These are phyloP conservation scores for Pteropus rufus DNA, from an alignment of 2,797 vertebrate genomes.

Conservation along the genomic window DNA sequence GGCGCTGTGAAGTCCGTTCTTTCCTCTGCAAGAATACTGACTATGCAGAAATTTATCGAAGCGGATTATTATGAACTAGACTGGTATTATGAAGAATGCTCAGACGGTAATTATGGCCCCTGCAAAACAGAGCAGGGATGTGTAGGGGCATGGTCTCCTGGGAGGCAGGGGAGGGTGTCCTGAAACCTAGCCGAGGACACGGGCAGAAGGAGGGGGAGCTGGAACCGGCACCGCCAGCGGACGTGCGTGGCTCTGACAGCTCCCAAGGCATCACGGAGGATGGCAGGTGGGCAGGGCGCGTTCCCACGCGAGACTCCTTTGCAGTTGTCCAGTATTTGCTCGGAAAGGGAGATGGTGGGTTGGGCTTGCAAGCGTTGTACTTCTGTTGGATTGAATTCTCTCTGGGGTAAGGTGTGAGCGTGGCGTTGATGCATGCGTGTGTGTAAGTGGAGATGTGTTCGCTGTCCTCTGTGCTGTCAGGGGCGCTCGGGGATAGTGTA, in stretches of 20 bases:
- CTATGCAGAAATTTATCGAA: conserved; percentile 98
- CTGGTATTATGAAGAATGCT: conserved; percentile 99
- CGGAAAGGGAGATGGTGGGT: not conserved
- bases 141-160: conserved; percentile 18
- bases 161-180: not conserved
- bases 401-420: not conserved
- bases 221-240: not conserved
- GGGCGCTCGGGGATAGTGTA: not conserved
- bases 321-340: not conserved
- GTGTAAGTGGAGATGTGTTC: not conserved
- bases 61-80: conserved; percentile 98
- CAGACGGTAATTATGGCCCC: conserved; percentile 92
- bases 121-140: conserved; percentile 22
- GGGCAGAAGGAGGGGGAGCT: not conserved
- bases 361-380: not conserved
- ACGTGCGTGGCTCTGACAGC: conserved; percentile 8
- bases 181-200: not conserved
- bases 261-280: not conserved
- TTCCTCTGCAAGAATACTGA: conserved; percentile 80
- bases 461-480: not conserved
- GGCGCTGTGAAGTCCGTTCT: conserved; percentile 74
- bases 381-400: not conserved
- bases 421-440: not conserved
- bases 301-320: conserved; percentile 61
- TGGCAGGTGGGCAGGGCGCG: conserved; percentile 59